phyloP scores from a whole-genome alignment of 2,797 vertebrate species.

The Salmo trutta region DNA sequence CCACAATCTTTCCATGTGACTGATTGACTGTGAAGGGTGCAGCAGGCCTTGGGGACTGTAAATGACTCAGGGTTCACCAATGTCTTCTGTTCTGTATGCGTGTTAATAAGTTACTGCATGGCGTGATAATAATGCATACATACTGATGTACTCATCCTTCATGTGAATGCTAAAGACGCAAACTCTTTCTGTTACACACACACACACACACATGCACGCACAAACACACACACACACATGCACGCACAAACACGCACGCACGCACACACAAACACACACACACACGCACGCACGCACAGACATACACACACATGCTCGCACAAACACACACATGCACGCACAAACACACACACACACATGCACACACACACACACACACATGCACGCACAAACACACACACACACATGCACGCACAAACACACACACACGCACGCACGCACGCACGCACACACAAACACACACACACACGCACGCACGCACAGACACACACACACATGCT shows the following conservation, averaged over 20 bases:
- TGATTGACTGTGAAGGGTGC: not conserved
- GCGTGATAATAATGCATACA: not conserved
- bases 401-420: too few species aligned
- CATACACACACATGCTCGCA: not conserved
- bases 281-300: too few species aligned
- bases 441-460: too few species aligned
- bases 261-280: accelerated
- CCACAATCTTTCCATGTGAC: not conserved
- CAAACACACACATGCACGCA: not conserved
- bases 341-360: not conserved
- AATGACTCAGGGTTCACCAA: conserved; percentile 45
- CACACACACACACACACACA: accelerated
- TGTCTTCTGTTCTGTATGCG: not conserved
- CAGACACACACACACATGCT: too few species aligned
- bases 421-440: too few species aligned
- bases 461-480: not conserved
- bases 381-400: not conserved
- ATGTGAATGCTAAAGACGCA: not conserved
- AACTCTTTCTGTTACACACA: not conserved
- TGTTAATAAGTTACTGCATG: not conserved
- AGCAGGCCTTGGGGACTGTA: not conserved
- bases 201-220: not conserved
- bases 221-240: not conserved
- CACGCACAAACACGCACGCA: not conserved
- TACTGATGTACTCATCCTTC: not conserved